Evolutionary conservation across 2,888 invertebrate genomes (phyloP).

Genomic region (Argyresthia goedartella): DNA sequence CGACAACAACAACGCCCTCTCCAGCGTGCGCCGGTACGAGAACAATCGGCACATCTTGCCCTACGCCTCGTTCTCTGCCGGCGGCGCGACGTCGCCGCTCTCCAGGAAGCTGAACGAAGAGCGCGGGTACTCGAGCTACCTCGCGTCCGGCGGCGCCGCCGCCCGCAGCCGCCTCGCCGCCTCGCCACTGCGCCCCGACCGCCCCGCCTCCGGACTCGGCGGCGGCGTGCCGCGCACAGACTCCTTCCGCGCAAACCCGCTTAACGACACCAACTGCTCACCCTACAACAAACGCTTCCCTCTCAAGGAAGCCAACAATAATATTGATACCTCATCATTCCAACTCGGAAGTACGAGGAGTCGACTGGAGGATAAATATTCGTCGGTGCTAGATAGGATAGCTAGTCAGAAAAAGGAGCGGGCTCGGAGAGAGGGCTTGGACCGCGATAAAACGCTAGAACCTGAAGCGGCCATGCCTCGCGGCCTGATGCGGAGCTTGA

Average conservation of each 20-base stretch:
- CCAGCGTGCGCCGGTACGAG: constrained; percentile 54
- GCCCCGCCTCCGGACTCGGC: constrained; percentile 42
- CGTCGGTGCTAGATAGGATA: constrained; percentile 79
- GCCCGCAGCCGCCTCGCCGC: constrained; percentile 47
- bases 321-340: constrained; percentile 45
- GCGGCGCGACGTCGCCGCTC: constrained; percentile 24
- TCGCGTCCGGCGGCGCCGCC: too few relatives aligned
- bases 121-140: constrained; percentile 51
- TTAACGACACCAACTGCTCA: constrained; percentile 55
- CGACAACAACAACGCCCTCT: constrained; percentile 44
- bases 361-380: constrained; percentile 84
- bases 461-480: constrained; percentile 63
- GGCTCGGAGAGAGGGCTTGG: constrained; percentile 60
- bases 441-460: constrained; percentile 79
- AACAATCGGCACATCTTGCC: constrained; percentile 54
- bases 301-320: constrained; percentile 60
- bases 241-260: constrained; percentile 58
- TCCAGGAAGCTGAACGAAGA: constrained; percentile 51
- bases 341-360: constrained; percentile 72
- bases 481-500: constrained; percentile 77
- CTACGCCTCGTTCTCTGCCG: constrained; percentile 42
- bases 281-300: constrained; percentile 55
- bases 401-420: constrained; percentile 71
- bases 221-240: constrained; percentile 54
- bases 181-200: constrained; percentile 57